phyloP scores from a whole-genome alignment of 2,113 vertebrate genomes.

The Ovibos moschatus region DNA sequence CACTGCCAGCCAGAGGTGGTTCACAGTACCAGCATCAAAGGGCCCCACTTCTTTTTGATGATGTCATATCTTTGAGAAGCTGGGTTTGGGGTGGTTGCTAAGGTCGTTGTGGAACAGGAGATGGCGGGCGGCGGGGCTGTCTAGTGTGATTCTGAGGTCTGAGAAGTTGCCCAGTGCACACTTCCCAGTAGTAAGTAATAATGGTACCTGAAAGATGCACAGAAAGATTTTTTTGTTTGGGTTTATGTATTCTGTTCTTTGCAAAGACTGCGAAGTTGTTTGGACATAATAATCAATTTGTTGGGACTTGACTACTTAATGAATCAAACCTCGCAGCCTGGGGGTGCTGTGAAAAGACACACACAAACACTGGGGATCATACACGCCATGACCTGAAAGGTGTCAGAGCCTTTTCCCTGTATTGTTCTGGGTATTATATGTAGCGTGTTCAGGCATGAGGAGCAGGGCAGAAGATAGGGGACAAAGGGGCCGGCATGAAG shows the following conservation, averaged over 20 bases:
- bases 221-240: background rate
- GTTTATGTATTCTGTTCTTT: background rate
- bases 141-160: background rate
- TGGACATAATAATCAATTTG: background rate
- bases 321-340: background rate
- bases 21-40: background rate
- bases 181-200: background rate
- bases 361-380: background rate
- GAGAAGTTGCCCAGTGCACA: background rate
- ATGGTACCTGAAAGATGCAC: background rate
- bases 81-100: background rate
- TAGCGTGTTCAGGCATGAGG: background rate
- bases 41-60: background rate
- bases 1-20: background rate
- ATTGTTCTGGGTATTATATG: background rate
- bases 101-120: background rate
- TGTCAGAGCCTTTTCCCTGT: background rate
- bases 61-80: background rate
- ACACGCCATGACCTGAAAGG: accelerated
- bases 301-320: background rate
- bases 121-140: background rate
- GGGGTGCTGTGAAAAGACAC: background rate
- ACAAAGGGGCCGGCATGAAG: background rate
- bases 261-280: background rate
- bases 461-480: background rate